These are phyloP conservation scores for Amphipoea lucens DNA, from an alignment of 2,888 invertebrate species.

Conservation along the genomic window DNA sequence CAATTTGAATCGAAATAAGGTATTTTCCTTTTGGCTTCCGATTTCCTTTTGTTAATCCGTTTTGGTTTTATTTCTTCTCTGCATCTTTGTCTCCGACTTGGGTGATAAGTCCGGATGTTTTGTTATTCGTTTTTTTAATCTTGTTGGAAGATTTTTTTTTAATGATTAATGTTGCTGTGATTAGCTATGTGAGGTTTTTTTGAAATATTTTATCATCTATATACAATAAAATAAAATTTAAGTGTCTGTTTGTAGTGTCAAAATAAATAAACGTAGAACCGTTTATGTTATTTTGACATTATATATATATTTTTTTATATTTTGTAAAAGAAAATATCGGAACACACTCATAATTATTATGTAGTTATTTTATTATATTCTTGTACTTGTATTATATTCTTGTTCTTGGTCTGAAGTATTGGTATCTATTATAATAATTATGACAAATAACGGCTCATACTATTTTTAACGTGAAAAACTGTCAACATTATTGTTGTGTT, in stretches of 20 bases:
- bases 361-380: constrained; percentile 26
- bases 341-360: too few species aligned
- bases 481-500: background rate
- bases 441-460: constrained; percentile 8
- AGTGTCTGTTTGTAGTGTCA: too few species aligned
- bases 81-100: constrained; percentile 31
- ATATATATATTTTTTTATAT: too few species aligned
- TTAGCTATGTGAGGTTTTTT: background rate
- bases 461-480: constrained; percentile 4
- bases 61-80: constrained; percentile 38
- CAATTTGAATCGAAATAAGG: constrained; percentile 70
- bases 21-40: constrained; percentile 67
- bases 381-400: constrained; percentile 16
- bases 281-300: too few species aligned
- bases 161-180: background rate
- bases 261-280: too few species aligned
- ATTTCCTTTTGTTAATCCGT: constrained; percentile 63
- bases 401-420: constrained; percentile 10
- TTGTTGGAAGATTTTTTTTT: background rate
- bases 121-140: constrained; percentile 15
- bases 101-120: constrained; percentile 36
- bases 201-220: background rate
- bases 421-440: constrained; percentile 13
- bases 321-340: constrained; percentile 2
- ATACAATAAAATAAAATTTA: too few species aligned